A percentile compares a stretch with the other conserved stretches of the same genome.
phyloP scores from a whole-genome alignment of 2,888 invertebrate genomes.

The Dusona sp. region DNA sequence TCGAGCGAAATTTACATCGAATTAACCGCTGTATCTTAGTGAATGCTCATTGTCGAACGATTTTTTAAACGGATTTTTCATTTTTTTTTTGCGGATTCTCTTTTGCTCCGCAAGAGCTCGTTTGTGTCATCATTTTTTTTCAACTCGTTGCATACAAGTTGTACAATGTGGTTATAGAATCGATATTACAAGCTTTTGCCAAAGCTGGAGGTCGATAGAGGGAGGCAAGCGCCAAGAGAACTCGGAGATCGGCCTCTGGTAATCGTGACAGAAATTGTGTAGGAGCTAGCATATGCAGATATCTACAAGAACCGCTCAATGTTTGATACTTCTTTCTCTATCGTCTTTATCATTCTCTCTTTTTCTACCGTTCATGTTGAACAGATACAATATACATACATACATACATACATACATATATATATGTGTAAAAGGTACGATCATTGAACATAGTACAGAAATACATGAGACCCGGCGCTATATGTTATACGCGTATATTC shows the following conservation, averaged over 20 bases:
- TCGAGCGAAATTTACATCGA: constrained; percentile 48
- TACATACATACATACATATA: constrained; percentile 27
- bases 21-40: constrained; percentile 35
- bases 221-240: constrained; percentile 24
- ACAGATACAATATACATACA: background rate
- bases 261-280: constrained; percentile 80
- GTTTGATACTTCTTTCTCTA: constrained; percentile 41
- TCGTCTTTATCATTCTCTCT: constrained; percentile 32
- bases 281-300: constrained; percentile 73
- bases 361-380: constrained; percentile 18
- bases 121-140: constrained; percentile 48
- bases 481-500: constrained; percentile 33
- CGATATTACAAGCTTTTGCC: constrained; percentile 52
- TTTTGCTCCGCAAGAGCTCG: background rate
- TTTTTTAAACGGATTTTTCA: background rate
- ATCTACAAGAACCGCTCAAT: constrained; percentile 63
- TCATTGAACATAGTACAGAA: constrained; percentile 20
- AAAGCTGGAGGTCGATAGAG: constrained; percentile 23
- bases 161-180: constrained; percentile 47
- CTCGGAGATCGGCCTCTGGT: constrained; percentile 72
- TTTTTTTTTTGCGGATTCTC: background rate
- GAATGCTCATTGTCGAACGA: background rate
- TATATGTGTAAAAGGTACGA: constrained; percentile 15
- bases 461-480: constrained; percentile 56
- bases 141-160: constrained; percentile 21